Evolutionary conservation across 2,797 vertebrate species (phyloP), one percentile per base, ranked within the genome.

Genomic region (Sylvia borin): DNA sequence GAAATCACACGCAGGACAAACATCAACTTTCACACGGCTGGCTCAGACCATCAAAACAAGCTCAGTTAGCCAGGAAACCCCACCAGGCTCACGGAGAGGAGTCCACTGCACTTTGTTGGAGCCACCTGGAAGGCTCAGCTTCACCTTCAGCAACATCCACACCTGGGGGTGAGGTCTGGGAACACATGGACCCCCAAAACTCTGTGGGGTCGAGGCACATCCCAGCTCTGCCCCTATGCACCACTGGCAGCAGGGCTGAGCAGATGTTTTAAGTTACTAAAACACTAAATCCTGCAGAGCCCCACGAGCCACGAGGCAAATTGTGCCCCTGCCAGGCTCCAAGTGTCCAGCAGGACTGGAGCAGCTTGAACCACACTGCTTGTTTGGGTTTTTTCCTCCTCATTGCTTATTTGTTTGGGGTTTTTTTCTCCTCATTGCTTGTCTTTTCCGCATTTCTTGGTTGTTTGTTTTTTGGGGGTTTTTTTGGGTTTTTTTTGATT

Each of bases 1-100:
- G 68, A 91, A 95, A 84, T 79, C 80, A 0, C 60, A 17, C 4
- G 73, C 92, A 81, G 79, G 88, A 88, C 88, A 95, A 95, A 94
- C 80, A 66, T 11, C 27, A 18, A 34, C 76, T 86, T 78, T 40
- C 32, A 29, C 73, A n/a, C 36, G 87, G 79, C 88, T 75, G 92
- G 70, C 90, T 66, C 85, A 17, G 51, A 65, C 26, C 47, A 36
- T 7, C 85, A 27, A 36, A 81, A 86, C 71, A 12, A 42, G 51
- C 74, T 76, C 71, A 13, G 0, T 7, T 4, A 11, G 29, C 62
- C 65, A 66, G 7, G 1, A n/a, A 86, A 78, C n/a, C 47, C 70
- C 70, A 43, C 19, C 42, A 8, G 31, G 48, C 22, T 38, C 38
- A 3, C 0, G 2, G 42, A 25, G 10, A 13, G 22, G 70, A 27